Evolutionary conservation across 2,888 invertebrate species (phyloP).

Genomic region (Microctonus aethiopoides): DNA sequence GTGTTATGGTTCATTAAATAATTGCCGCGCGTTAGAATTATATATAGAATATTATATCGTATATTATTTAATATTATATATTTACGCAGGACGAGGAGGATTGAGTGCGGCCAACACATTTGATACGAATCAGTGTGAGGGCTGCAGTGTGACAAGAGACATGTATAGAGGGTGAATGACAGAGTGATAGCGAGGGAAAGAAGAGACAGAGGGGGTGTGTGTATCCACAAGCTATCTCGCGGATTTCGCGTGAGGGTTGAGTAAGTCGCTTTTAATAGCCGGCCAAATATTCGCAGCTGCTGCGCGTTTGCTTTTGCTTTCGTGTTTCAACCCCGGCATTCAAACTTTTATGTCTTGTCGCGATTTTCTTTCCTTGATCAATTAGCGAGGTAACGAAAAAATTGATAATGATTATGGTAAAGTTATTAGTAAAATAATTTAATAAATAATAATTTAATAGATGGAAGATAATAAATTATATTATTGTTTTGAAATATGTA

Average conservation of each 20-base stretch:
- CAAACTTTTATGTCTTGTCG: constrained; percentile 19
- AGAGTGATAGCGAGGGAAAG: background rate
- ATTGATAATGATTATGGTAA: background rate
- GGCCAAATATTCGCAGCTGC: constrained; percentile 59
- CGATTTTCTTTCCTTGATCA: constrained; percentile 19
- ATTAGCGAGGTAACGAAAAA: background rate
- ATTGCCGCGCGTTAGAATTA: too few relatives aligned
- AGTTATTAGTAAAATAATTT: background rate
- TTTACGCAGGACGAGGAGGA: background rate
- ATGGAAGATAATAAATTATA: too few relatives aligned
- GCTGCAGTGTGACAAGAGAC: background rate
- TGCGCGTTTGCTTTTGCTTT: constrained; percentile 41
- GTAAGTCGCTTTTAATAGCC: constrained; percentile 66
- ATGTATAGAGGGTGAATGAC: background rate
- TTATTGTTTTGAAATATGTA: too few relatives aligned
- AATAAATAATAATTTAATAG: background rate
- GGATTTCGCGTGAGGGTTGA: constrained; percentile 40
- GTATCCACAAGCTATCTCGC: constrained; percentile 43
- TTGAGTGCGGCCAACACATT: constrained; percentile 3
- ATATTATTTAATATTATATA: too few relatives aligned
- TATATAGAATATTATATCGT: too few relatives aligned
- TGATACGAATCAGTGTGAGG: background rate
- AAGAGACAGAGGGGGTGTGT: constrained; percentile 27
- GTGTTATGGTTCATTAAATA: constrained; percentile 52
- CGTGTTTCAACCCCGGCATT: constrained; percentile 46